These are phyloP conservation scores for Morone saxatilis DNA, from an alignment of 2,113 vertebrate genomes.

Conservation along the genomic window DNA sequence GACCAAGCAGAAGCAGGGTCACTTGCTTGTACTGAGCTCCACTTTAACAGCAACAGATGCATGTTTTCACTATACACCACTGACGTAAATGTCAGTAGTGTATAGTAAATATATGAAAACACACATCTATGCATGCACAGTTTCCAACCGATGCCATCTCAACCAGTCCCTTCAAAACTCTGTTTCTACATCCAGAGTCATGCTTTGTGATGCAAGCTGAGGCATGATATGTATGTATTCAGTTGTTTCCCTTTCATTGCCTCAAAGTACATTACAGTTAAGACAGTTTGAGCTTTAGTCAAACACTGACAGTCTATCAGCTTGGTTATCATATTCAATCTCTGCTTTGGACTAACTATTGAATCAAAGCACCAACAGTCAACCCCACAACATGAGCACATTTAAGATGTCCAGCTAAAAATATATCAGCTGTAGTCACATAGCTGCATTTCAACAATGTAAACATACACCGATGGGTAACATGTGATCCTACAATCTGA, in stretches of 20 bases:
- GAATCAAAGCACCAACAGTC: background rate
- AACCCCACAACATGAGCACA: background rate
- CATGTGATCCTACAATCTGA: conserved; percentile 33
- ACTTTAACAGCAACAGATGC: background rate
- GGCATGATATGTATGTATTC: background rate
- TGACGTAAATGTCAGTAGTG: background rate
- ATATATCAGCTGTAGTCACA: background rate
- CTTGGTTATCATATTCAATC: background rate
- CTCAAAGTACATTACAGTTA: background rate
- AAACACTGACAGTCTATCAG: background rate
- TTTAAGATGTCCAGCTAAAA: background rate
- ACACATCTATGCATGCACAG: background rate
- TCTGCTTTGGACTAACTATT: background rate
- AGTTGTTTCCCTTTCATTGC: background rate
- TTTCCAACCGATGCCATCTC: background rate
- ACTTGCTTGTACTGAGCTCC: background rate
- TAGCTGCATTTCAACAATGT: conserved; percentile 26
- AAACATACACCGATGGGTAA: conserved; percentile 38
- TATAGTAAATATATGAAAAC: conserved; percentile 9
- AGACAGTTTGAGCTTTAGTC: background rate
- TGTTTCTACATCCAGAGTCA: background rate
- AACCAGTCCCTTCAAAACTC: background rate
- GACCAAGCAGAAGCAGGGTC: background rate
- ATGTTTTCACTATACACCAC: conserved; percentile 30
- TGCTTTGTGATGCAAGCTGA: background rate